Evolutionary conservation across 2,113 vertebrate genomes (phyloP), one percentile per base, ranked within the genome.

Genomic region (Paratilapia polleni): DNA sequence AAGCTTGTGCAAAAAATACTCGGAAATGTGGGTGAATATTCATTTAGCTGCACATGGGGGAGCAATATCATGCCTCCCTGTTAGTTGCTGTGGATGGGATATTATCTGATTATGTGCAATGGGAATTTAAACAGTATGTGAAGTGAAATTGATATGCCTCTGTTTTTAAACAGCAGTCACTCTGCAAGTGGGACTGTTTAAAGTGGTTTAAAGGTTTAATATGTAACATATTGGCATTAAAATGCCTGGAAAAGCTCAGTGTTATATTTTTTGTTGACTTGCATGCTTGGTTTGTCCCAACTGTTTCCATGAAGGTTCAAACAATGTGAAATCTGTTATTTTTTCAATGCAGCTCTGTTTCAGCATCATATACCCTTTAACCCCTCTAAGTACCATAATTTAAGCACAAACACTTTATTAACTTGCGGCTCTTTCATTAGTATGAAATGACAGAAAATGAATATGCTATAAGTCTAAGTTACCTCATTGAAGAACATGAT

Each of bases 91-190:
- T 78, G 70, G 62, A 80, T 62, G 19, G 77, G 58, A 90, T 91
- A 88, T 89, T 78, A 88, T 82, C 77, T 76, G 63, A 77, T 88
- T 78, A 74, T 80, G 68, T 88, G 85, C 75, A 6, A 12, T 87
- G 82, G 90, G 83, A 90, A 78, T 94, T 90, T 62, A 83, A 87
- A 88, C 81, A 77, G 77, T 73, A 83, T 82, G 79, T 38, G 73
- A 86, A 73, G 58, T 88, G 81, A 91, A 86, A 89, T 43, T 28
- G 77, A 93, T 90, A 85, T 70, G 54, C 62, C 83, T 82, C 66
- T 59, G 47, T 84, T 90, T 90, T 80, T 80, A 87, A 77, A 15
- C 61, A 80, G 82, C 49, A 73, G 47, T 75, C 20, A 34, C 28
- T 60, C 24, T 11, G 20, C 26, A 7, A 52, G 17, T 34, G 68